Evolutionary conservation across 1,140 invertebrate species (phyloP).

Genomic region (Scaptomyza pallida): DNA sequence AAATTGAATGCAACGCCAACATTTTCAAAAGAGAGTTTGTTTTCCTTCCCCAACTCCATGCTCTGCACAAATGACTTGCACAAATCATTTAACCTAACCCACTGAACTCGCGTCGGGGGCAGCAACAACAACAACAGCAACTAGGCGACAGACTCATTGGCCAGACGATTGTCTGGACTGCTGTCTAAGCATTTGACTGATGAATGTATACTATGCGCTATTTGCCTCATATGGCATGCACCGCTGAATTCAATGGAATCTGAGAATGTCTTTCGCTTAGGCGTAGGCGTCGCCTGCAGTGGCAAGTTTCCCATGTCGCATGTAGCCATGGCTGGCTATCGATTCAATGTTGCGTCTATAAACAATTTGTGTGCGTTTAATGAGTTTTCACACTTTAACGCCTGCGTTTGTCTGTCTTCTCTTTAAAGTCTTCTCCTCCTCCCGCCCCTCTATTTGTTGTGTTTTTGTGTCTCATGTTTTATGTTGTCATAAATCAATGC

Average conservation of each 20-base stretch:
- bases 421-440: slow-evolving; percentile 13
- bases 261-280: slow-evolving; percentile 1
- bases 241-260: slow-evolving; percentile 8
- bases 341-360: slow-evolving; percentile 22
- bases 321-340: neutral
- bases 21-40: slow-evolving; percentile 24
- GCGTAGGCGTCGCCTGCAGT: slow-evolving; percentile 26
- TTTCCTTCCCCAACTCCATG: neutral
- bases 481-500: slow-evolving; percentile 49
- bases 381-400: slow-evolving; percentile 54
- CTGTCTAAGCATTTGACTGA: slow-evolving; percentile 43
- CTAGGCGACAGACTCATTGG: slow-evolving; percentile 39
- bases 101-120: slow-evolving; percentile 18
- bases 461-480: slow-evolving; percentile 30
- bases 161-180: slow-evolving; percentile 47
- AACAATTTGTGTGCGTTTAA: slow-evolving; percentile 51
- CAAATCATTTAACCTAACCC: slow-evolving; percentile 36
- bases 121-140: neutral
- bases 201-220: slow-evolving; percentile 32
- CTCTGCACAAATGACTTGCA: slow-evolving; percentile 42
- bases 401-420: slow-evolving; percentile 11
- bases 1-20: slow-evolving; percentile 66
- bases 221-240: slow-evolving; percentile 2
- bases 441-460: slow-evolving; percentile 8
- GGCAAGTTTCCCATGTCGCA: slow-evolving; percentile 5